These are phyloP conservation scores for Metacarcinus magister DNA, from an alignment of 2,888 invertebrate genomes.

Conservation along the genomic window DNA sequence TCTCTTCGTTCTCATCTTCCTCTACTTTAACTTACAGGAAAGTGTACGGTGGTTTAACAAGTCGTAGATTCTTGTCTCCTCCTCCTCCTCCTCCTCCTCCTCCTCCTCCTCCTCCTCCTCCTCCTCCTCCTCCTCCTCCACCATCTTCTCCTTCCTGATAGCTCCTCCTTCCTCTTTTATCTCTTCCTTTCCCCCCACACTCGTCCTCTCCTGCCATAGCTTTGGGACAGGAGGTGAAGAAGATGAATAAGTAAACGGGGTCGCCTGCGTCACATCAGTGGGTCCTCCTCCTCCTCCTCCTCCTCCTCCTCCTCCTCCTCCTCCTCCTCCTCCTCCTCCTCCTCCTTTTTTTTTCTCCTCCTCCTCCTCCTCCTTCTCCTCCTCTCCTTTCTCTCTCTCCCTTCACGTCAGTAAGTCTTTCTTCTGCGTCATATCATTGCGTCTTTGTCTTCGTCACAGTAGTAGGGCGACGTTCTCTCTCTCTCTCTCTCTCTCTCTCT, in stretches of 20 bases:
- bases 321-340: background rate
- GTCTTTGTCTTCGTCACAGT: too few species aligned
- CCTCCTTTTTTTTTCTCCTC: background rate
- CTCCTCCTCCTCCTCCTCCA: slow-evolving; percentile 6
- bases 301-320: background rate
- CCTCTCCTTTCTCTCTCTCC: background rate
- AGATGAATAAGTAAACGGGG: slow-evolving; percentile 26
- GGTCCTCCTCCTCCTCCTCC: slow-evolving; percentile 26
- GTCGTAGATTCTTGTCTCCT: background rate
- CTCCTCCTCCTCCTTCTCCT: background rate
- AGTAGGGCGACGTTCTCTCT: background rate
- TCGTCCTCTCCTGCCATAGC: background rate
- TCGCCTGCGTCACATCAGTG: background rate
- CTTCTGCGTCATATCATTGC: background rate
- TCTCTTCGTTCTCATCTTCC: background rate
- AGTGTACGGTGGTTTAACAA: background rate
- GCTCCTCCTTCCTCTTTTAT: background rate
- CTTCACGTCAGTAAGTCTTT: background rate
- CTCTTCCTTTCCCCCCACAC: background rate
- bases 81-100: too few species aligned
- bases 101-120: too few species aligned
- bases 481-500: slow-evolving; percentile 12
- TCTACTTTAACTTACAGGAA: background rate
- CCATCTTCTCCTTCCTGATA: background rate
- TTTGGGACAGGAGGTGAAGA: background rate